Evolutionary conservation across 2,113 vertebrate species (phyloP).

Genomic region (Cephalopterus ornatus): DNA sequence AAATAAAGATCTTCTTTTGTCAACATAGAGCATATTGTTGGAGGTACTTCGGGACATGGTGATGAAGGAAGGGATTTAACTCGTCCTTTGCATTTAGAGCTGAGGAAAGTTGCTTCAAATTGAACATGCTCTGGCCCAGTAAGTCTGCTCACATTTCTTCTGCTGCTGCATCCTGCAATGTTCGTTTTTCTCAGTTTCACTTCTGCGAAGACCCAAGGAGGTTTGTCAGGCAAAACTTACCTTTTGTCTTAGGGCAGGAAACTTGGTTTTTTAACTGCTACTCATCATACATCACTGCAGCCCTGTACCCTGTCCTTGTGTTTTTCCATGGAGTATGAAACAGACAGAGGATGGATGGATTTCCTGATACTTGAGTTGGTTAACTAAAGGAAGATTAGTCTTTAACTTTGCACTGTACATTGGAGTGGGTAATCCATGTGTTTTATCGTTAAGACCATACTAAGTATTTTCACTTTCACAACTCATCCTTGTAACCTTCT

Average conservation of each 20-base stretch:
- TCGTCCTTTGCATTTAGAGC: background rate
- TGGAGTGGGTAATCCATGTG: background rate
- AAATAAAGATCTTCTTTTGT: background rate
- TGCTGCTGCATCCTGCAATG: background rate
- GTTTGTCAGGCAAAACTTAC: background rate
- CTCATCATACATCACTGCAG: background rate
- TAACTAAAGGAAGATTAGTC: background rate
- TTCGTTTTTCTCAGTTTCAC: background rate
- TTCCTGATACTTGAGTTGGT: background rate
- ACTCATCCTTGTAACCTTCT: background rate
- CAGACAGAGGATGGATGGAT: background rate
- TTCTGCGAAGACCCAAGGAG: background rate
- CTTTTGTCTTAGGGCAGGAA: background rate
- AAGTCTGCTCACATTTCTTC: background rate
- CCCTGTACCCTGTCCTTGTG: background rate
- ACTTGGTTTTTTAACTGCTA: background rate
- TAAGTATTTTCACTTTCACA: background rate
- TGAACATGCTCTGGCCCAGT: background rate
- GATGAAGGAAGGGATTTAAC: background rate
- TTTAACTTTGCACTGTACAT: background rate
- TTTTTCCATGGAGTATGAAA: background rate
- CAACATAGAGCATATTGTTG: background rate
- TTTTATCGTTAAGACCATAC: background rate
- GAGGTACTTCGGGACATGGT: background rate
- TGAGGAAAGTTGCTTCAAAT: background rate